Conservation (phyloP, 2,797 vertebrate genomes). For the Pangasius sanitwongsei region DNA sequence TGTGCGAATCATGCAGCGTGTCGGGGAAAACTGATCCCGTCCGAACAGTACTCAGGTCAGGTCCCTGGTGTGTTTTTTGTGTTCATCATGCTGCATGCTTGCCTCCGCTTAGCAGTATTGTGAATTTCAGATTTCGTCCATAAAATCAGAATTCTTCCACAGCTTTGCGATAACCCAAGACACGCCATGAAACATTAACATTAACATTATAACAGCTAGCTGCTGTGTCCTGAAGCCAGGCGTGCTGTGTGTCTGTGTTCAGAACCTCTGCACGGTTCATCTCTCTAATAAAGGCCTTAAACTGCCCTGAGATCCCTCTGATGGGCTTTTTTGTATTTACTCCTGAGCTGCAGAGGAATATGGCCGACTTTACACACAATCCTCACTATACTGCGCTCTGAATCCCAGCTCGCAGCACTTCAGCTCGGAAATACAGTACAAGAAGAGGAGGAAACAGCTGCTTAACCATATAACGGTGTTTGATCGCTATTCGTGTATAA, state of each 20-base stretch:
- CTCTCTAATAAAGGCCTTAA: not conserved
- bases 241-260: no score
- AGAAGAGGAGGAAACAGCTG: not conserved
- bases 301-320: not conserved
- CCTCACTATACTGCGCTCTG: not conserved
- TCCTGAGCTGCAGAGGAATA: slow-evolving; percentile 6
- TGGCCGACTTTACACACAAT: slow-evolving; percentile 7
- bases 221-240: not conserved
- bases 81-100: not conserved
- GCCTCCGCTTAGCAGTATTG: no score
- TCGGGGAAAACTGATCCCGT: no score
- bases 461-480: not conserved
- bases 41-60: no score
- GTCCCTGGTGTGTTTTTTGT: not conserved
- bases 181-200: not conserved
- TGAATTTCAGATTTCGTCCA: not conserved
- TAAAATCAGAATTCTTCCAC: not conserved
- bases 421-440: not conserved
- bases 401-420: not conserved
- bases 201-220: not conserved
- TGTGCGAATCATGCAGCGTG: no score
- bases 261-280: slow-evolving; percentile 9
- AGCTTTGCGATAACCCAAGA: not conserved
- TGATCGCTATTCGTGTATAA: not conserved
- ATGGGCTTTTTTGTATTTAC: slow-evolving; percentile 28